Base-by-base conservation (phyloP, 2,113 vertebrate genomes). In the Miniopterus natalensis region DNA sequence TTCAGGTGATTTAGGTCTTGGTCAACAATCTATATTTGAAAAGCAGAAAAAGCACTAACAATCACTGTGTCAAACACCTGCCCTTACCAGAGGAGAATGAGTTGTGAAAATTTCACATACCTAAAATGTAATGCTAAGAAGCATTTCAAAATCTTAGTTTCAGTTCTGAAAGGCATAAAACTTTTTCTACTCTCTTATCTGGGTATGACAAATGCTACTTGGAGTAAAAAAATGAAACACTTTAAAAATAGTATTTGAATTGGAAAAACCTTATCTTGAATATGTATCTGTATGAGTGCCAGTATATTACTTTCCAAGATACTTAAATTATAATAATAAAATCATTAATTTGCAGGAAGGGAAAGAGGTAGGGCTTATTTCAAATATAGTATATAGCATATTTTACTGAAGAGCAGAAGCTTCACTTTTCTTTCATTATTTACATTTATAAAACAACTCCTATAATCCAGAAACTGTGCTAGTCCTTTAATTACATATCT, bases 1-100 rank as follows among this genome's bases (percentile, higher is more conserved):
- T 70, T 87, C 65, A 40, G 31, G 61, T 51, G 77, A 71, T 80
- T 95, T 84, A 75, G 31, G 42, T 92, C 95, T 84, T 31, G 29
- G 29, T 73, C 23, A 81, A 45, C 77, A 13, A 74, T 51, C 13
- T 79, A 2, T 79, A 51, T 11, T 66, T 63, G 40, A 55, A 94
- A 83, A 53, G 42, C 12, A 23, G 6, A 65, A 57, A 80, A 49
- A 42, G 23, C 2, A 40, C 53, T 40, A 77, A 23, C 8, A 74
- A 40, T 51, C 14, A 42, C 27, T 12, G 17, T 10, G 14, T 1
- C 25, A 63, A 47, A 65, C 5, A 47, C 0, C 3, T 42, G 13
- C 2, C 57, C 4, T 18, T 89, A 45, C 4, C 71, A 40, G 36
- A 92, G 27, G 8, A 36, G 20, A n/a, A 53, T 53, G 40, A 71